Evolutionary conservation across 2,888 invertebrate genomes (phyloP).

Genomic region (Branchipolynoe longqiensis): DNA sequence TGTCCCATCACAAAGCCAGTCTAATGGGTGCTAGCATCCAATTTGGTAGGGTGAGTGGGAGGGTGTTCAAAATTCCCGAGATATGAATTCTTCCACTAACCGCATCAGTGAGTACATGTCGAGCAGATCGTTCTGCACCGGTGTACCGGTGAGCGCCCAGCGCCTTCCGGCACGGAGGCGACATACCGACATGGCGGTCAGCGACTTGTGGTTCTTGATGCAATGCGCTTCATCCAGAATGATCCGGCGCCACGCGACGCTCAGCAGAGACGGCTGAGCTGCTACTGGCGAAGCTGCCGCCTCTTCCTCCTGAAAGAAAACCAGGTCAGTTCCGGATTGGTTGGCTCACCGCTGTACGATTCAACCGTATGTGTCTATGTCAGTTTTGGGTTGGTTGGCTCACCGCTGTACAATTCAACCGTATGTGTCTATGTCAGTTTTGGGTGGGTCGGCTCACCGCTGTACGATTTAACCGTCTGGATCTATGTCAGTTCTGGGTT

Average conservation of each 20-base stretch:
- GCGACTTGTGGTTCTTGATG: conserved; percentile 92
- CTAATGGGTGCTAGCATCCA: too few relatives aligned
- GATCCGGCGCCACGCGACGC: conserved; percentile 91
- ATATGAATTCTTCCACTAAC: too few relatives aligned
- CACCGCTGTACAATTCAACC: neutral
- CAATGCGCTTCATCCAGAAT: conserved; percentile 97
- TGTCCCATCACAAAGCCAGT: too few relatives aligned
- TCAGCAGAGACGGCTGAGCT: conserved; percentile 84
- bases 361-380: neutral
- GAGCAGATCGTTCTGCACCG: conserved; percentile 95
- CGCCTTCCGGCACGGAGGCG: conserved; percentile 85
- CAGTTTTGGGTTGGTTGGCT: neutral
- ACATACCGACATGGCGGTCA: conserved; percentile 88
- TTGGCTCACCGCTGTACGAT: neutral
- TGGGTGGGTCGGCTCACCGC: neutral
- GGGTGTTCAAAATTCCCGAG: too few relatives aligned
- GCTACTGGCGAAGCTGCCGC: too few relatives aligned
- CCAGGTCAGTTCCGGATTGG: neutral
- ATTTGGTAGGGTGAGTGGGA: too few relatives aligned
- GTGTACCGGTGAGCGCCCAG: conserved; percentile 96
- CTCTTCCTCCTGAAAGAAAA: neutral
- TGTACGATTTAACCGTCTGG: neutral
- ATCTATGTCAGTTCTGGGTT: neutral
- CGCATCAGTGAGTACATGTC: conserved; percentile 84
- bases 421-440: neutral